Evolutionary conservation across 2,113 vertebrate species (phyloP).

Genomic region (Erinaceus europaeus): DNA sequence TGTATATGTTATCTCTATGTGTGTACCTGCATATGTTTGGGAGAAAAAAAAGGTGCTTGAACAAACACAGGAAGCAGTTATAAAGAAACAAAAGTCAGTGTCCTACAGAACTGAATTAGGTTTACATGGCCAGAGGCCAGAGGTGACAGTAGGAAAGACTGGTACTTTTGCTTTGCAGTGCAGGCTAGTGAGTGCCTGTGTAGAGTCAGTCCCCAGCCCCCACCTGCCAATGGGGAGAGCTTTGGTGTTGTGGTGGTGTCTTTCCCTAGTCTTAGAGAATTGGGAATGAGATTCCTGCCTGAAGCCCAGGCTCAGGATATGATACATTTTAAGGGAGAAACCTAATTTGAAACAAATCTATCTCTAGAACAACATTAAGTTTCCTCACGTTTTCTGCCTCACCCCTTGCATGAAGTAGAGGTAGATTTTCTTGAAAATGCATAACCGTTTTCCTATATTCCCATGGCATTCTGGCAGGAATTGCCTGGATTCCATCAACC

Average conservation of each 20-base stretch:
- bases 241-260: neutral
- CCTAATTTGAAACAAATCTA: neutral
- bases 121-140: neutral
- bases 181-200: too few species aligned
- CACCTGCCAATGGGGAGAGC: neutral
- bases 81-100: neutral
- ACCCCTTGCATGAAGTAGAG: neutral
- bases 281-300: neutral
- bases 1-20: neutral
- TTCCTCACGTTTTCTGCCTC: neutral
- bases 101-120: neutral
- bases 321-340: neutral
- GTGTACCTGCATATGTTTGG: neutral
- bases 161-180: too few species aligned
- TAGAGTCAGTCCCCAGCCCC: neutral
- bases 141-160: neutral
- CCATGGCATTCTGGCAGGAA: neutral
- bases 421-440: neutral
- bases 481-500: neutral
- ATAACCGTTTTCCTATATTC: neutral
- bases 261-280: too few species aligned
- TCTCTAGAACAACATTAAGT: neutral
- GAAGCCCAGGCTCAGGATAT: neutral
- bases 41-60: neutral
- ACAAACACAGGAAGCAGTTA: neutral